phyloP scores from a whole-genome alignment of 2,113 vertebrate species.

The Pygoscelis adeliae region DNA sequence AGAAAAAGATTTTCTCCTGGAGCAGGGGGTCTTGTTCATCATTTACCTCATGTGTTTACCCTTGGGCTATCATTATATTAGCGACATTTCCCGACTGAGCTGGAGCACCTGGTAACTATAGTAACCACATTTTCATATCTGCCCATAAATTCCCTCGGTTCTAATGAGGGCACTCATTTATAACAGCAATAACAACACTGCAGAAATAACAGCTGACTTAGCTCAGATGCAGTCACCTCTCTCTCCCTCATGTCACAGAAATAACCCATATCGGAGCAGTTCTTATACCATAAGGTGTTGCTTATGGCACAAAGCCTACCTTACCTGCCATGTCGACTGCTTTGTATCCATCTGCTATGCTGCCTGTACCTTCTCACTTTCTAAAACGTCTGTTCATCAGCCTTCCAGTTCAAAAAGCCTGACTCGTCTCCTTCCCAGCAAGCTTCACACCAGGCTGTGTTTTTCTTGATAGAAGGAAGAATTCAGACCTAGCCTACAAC shows the following conservation, averaged over 20 bases:
- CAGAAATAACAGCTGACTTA: not conserved
- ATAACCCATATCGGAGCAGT: not conserved
- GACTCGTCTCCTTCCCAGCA: not conserved
- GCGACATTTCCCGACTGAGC: slow-evolving; percentile 23
- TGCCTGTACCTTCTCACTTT: not conserved
- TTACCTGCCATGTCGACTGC: not conserved
- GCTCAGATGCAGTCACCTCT: not conserved
- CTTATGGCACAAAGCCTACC: not conserved
- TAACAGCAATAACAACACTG: not conserved
- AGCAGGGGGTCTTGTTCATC: not conserved
- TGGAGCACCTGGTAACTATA: slow-evolving; percentile 63
- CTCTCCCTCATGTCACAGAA: not conserved
- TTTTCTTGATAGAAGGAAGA: not conserved
- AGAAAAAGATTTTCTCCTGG: not conserved
- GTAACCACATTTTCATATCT: slow-evolving; percentile 64
- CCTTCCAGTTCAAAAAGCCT: not conserved
- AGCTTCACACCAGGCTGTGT: not conserved
- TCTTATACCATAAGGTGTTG: not conserved
- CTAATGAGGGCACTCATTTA: slow-evolving; percentile 61
- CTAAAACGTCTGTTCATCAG: not conserved
- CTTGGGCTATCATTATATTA: slow-evolving; percentile 47
- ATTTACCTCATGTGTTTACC: slow-evolving; percentile 51
- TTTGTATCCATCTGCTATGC: not conserved
- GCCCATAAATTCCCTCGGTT: slow-evolving; percentile 40
- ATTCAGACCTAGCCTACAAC: not conserved